phyloP scores from a whole-genome alignment of 2,888 invertebrate species.

The Abscondita cerata region DNA sequence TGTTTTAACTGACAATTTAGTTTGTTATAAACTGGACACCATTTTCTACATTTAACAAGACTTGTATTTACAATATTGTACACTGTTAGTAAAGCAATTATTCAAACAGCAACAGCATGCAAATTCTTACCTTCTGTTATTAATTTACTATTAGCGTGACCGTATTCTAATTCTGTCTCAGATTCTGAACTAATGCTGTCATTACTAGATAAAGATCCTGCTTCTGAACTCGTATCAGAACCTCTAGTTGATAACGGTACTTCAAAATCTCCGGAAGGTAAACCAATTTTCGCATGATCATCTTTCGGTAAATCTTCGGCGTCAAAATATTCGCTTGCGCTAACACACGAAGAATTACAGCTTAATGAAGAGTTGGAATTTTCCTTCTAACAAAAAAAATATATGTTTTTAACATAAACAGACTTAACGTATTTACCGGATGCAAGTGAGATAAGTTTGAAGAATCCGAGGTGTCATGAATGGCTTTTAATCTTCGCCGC shows the following conservation, averaged over 20 bases:
- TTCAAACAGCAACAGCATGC: too few species aligned
- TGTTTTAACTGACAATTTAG: too few species aligned
- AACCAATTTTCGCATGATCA: slow-evolving; percentile 41
- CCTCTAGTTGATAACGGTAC: slow-evolving; percentile 53
- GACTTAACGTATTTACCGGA: slow-evolving; percentile 43
- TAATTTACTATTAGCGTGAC: slow-evolving; percentile 53
- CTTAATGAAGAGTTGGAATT: slow-evolving; percentile 67
- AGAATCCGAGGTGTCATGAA: slow-evolving; percentile 70
- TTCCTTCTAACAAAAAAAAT: slow-evolving; percentile 17
- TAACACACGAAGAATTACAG: slow-evolving; percentile 78
- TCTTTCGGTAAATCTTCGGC: slow-evolving; percentile 68
- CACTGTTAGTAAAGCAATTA: too few species aligned
- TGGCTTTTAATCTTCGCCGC: slow-evolving; percentile 66
- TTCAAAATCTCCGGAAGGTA: slow-evolving; percentile 50
- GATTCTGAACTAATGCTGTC: slow-evolving; percentile 64
- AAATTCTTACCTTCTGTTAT: slow-evolving; percentile 46
- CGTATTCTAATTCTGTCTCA: slow-evolving; percentile 66
- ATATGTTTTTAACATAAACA: neutral
- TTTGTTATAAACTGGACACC: too few species aligned
- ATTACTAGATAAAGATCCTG: slow-evolving; percentile 71
- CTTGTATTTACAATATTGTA: too few species aligned
- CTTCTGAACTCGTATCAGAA: slow-evolving; percentile 76
- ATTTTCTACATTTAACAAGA: too few species aligned
- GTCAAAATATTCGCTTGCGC: slow-evolving; percentile 82
- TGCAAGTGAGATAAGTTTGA: slow-evolving; percentile 67